Percentiles rank a stretch among this genome's conserved stretches.
Conservation (phyloP, 2,888 invertebrate species). For the Agonopterix heracliana region DNA sequence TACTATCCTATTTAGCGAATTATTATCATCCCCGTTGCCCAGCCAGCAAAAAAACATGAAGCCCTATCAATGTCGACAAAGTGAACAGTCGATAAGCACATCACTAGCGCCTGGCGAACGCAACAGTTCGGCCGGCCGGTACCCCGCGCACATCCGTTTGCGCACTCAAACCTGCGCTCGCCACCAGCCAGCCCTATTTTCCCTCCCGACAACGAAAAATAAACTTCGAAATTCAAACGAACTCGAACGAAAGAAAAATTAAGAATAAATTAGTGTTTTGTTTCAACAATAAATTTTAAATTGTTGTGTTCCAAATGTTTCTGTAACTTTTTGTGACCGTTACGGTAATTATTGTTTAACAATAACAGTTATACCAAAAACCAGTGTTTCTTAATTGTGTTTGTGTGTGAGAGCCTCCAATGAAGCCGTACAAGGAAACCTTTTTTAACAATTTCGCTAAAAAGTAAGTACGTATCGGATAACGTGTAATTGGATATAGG, state of each 20-base stretch:
- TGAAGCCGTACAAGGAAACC: conserved; percentile 49
- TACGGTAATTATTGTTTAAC: conserved; percentile 15
- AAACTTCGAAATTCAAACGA: background rate
- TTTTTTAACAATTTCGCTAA: conserved; percentile 25
- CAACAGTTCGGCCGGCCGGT: conserved; percentile 58
- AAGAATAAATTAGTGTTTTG: background rate
- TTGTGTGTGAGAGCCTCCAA: conserved; percentile 21
- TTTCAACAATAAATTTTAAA: background rate
- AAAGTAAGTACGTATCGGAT: conserved; percentile 37
- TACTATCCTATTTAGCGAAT: too few relatives aligned
- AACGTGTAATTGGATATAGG: conserved; percentile 41
- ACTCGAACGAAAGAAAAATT: background rate
- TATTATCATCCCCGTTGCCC: too few relatives aligned
- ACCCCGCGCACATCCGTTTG: conserved; percentile 70
- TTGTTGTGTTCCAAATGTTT: conserved; percentile 5
- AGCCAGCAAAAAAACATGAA: background rate
- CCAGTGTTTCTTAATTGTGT: conserved; percentile 10
- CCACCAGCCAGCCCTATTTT: background rate
- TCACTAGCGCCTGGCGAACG: conserved; percentile 44
- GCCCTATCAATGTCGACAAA: conserved; percentile 37
- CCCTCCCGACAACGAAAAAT: conserved; percentile 11
- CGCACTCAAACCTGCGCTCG: conserved; percentile 60
- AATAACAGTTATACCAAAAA: conserved; percentile 14
- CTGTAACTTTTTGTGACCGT: conserved; percentile 13
- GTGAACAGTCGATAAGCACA: conserved; percentile 49